Evolutionary conservation across 2,888 invertebrate species (phyloP), one percentile per base, ranked within the genome.

Genomic region (Alitta virens): DNA sequence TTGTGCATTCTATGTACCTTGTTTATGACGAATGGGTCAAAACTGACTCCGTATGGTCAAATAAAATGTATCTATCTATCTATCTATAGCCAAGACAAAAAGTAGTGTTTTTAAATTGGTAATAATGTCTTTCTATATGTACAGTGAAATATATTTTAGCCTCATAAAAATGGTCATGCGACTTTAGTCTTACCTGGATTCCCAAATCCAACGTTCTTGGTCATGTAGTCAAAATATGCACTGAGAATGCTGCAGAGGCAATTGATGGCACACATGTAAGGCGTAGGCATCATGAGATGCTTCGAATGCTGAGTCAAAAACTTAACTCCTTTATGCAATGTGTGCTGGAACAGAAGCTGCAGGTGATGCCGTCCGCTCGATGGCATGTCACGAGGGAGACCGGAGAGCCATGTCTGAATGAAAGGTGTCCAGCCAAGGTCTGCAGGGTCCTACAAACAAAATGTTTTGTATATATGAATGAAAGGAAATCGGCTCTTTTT

Each of bases 381-480:
- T 1, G 81, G 81, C 61, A 81, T 67, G 23, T 78, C 77, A 26
- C 74, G 65, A 0, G 78, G 75, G 33, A 80, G 69, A 1, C 71
- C 67, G 57, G 72, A 71, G 21, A 80, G 60, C 81, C 81, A 81
- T 5, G 79, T 79, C 65, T 74, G 75, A 2, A 80, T 79, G 68
- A 68, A 78, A 0, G 80, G 80, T 60, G 67, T 71, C 81, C 81
- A 81, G 23, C 80, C 80, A 5, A 81, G 71, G 57, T 81, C 79
- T 24, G 80, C 76, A 16, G 80, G 80, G 60, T 81, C 81, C 80
- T 80, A 61, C n/a, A n/a, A n/a, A n/a, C n/a, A n/a, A n/a, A n/a
- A n/a, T n/a, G n/a, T n/a, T n/a, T n/a, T n/a, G n/a, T n/a, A n/a
- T n/a, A n/a, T n/a, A n/a, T n/a, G n/a, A n/a, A n/a, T n/a, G n/a